Conservation (phyloP, 2,888 invertebrate species). For the Melikaiella ostensackeni region DNA sequence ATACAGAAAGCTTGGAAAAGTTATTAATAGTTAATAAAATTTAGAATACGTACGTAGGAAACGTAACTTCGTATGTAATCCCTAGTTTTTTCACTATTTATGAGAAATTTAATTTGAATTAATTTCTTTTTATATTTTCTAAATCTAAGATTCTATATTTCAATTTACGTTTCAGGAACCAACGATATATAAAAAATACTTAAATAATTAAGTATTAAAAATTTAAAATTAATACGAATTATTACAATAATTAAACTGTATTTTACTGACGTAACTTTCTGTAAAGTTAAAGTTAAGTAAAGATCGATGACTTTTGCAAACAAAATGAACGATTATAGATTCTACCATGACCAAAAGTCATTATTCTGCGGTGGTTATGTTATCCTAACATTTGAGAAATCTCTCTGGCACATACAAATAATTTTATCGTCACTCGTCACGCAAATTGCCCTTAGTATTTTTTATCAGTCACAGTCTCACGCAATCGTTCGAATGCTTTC, state of each 20-base stretch:
- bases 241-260: not conserved
- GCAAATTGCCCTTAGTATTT: slow-evolving; percentile 14
- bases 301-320: not conserved
- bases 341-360: slow-evolving; percentile 20
- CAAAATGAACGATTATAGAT: not conserved
- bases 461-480: not conserved
- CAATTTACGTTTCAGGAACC: too few species aligned
- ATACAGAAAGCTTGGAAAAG: too few species aligned
- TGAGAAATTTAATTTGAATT: not conserved
- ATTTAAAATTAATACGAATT: too few species aligned
- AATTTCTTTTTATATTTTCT: not conserved
- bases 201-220: too few species aligned
- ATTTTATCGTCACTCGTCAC: slow-evolving; percentile 9
- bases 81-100: too few species aligned
- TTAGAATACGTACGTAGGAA: not conserved
- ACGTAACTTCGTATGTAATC: not conserved
- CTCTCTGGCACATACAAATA: slow-evolving; percentile 5
- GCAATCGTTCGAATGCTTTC: slow-evolving; percentile 7
- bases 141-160: not conserved
- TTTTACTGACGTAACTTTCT: not conserved
- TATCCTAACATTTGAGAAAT: slow-evolving; percentile 1
- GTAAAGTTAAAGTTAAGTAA: not conserved
- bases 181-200: too few species aligned
- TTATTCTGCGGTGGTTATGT: not conserved
- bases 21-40: too few species aligned